Evolutionary conservation across 2,888 invertebrate genomes (phyloP), one percentile per base, ranked within the genome.

Genomic region (Drymonia ruficornis): DNA sequence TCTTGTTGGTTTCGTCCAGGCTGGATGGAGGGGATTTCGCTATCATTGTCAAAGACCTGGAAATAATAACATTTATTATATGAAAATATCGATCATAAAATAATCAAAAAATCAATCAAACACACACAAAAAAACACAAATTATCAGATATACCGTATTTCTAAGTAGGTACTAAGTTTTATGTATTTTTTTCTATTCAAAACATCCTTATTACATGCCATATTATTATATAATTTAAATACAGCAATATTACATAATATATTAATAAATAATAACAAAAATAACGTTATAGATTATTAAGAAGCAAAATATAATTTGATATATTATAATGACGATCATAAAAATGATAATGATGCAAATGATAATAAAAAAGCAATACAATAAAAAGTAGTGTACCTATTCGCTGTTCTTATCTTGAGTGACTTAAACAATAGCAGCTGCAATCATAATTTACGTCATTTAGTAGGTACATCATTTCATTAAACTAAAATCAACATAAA

Each of bases 351-450:
- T 62, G 61, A 75, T 70, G 84, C 85, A 85, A 87, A 81, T 63
- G 19, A 78, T 74, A 74, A 49, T 57, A 68, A 84, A 43, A 73
- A 89, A 90, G 89, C 88, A 76, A 76, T 83, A 87, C 75, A 78
- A 78, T 87, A 81, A 76, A 84, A 87, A 76, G 67, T 71, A 75
- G 79, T 90, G 89, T 92, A 92, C 92, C 92, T 92, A 92, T 90
- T 91, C 87, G 81, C 76, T 74, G 90, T 81, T 84, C 70, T 83
- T 87, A 84, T 91, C 91, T 88, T 85, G 85, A 75, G 90, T 92
- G 92, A 89, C 90, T 92, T 90, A 92, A 89, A 78, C 92, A 92
- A 92, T 91, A 92, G 91, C 92, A 92, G 91, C 92, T 92, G 92
- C 77, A 92, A 92, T 76, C 71, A 85, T 72, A 90, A 91, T 73